A percentile compares a stretch with the other conserved stretches of the same genome.
Evolutionary conservation across 2,888 invertebrate species (phyloP).

Genomic region (Clanis bilineata): DNA sequence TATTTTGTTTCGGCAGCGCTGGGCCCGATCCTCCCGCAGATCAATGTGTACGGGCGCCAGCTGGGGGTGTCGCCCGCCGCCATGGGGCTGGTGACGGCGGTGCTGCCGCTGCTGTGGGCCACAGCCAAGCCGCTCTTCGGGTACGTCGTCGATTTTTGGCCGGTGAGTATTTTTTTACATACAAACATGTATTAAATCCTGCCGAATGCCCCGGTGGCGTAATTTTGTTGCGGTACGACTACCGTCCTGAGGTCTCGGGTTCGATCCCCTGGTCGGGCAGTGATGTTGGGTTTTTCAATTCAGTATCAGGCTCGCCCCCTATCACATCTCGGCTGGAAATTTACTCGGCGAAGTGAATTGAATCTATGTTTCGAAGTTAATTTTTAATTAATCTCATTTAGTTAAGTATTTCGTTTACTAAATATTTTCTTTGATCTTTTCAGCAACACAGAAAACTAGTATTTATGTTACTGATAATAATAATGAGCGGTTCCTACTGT

Average conservation of each 20-base stretch:
- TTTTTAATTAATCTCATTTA: too few relatives aligned
- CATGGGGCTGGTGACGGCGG: conserved; percentile 89
- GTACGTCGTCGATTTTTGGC: conserved; percentile 88
- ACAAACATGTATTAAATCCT: neutral
- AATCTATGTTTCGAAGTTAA: too few relatives aligned
- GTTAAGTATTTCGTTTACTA: too few relatives aligned
- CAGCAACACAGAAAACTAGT: conserved; percentile 85
- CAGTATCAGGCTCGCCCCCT: too few relatives aligned
- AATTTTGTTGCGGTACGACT: too few relatives aligned
- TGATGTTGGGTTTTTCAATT: too few relatives aligned
- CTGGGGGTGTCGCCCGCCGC: conserved; percentile 88
- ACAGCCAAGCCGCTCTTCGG: conserved; percentile 90
- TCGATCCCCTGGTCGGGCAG: too few relatives aligned
- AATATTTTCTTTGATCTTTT: conserved; percentile 20
- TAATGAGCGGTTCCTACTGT: conserved; percentile 86
- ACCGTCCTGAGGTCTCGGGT: too few relatives aligned
- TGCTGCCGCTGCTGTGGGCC: conserved; percentile 89
- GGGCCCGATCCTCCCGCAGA: conserved; percentile 90
- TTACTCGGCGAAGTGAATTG: too few relatives aligned
- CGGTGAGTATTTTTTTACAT: conserved; percentile 55
- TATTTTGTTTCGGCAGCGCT: conserved; percentile 82
- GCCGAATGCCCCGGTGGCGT: too few relatives aligned
- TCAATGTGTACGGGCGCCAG: conserved; percentile 89
- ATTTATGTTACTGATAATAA: conserved; percentile 84
- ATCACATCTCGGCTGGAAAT: too few relatives aligned